Conservation (phyloP, 2,888 invertebrate species). For the Gari tellinella region DNA sequence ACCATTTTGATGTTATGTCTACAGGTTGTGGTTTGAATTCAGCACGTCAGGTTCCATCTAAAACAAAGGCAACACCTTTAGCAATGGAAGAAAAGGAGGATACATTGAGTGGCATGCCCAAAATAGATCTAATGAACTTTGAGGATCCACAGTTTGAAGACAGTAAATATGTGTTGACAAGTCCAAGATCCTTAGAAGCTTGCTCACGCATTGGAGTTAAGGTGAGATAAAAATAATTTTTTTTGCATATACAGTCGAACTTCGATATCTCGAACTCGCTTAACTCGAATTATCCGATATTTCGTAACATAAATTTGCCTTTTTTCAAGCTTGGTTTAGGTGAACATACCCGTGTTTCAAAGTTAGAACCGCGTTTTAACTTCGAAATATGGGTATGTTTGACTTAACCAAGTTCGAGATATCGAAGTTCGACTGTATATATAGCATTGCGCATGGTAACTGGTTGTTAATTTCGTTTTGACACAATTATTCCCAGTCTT, state of each 20-base stretch:
- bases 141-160: conserved; percentile 85
- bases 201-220: conserved; percentile 85
- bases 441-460: no score
- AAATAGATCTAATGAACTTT: conserved; percentile 85
- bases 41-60: conserved; percentile 5
- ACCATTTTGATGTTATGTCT: background rate
- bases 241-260: no score
- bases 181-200: conserved; percentile 86
- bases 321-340: no score
- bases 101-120: conserved; percentile 83
- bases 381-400: no score
- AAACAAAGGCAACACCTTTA: background rate
- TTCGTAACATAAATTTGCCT: no score
- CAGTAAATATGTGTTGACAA: conserved; percentile 86
- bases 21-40: conserved; percentile 20
- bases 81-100: conserved; percentile 86
- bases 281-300: background rate
- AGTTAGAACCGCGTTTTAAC: no score
- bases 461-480: no score
- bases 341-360: no score
- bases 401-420: no score
- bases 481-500: no score
- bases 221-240: conserved; percentile 77
- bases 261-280: no score
- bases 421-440: no score